phyloP scores from a whole-genome alignment of 2,797 vertebrate species.

The Fistularia commersonii region DNA sequence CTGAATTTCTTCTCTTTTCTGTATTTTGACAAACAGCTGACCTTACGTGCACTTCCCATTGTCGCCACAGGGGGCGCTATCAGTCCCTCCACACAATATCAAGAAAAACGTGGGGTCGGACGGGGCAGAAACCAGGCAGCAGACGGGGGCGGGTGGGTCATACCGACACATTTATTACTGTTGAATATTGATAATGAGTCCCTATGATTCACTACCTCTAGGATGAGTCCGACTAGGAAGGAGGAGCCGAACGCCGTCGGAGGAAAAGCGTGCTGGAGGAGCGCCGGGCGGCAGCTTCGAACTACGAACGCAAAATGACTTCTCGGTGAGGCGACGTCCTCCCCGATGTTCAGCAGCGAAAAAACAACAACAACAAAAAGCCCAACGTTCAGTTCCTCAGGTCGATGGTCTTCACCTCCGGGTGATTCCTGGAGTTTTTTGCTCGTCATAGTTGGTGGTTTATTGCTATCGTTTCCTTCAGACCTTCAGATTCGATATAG shows the following conservation, averaged over 20 bases:
- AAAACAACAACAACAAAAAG: neutral
- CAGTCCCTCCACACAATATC: no score
- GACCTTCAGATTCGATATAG: no score
- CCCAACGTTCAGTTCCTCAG: neutral
- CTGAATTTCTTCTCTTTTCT: neutral
- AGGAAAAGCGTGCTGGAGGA: neutral
- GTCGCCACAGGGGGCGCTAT: neutral
- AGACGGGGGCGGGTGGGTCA: slow-evolving; percentile 13
- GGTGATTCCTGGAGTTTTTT: no score
- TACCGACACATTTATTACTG: slow-evolving; percentile 68
- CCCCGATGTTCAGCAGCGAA: slow-evolving; percentile 21
- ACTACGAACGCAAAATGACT: neutral
- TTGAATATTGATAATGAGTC: slow-evolving; percentile 59
- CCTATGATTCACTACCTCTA: slow-evolving; percentile 41
- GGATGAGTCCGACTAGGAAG: neutral
- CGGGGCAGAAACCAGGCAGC: no score
- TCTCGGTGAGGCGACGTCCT: neutral
- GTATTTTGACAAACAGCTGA: neutral
- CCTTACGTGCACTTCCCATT: neutral
- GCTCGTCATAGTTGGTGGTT: no score
- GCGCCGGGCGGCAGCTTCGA: no score
- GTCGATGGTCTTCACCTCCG: no score
- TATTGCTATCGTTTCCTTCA: no score
- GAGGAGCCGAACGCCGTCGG: neutral
- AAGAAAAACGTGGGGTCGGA: no score